Base-by-base conservation (phyloP, 2,113 vertebrate genomes). In the Psittacara wagleri region DNA sequence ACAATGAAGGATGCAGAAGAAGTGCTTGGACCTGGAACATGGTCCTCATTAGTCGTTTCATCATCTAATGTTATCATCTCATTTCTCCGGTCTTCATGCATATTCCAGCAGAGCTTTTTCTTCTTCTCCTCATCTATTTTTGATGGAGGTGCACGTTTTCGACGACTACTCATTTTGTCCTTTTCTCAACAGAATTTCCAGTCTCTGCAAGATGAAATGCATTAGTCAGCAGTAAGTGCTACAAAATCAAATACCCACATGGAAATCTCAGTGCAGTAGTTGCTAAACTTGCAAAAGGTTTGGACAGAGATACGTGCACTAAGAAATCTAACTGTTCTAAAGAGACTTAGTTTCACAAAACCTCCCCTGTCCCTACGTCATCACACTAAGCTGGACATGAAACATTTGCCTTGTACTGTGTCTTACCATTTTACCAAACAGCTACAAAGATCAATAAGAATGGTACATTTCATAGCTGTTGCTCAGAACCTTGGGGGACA, bases 91-190 rank as follows among this genome's bases (percentile, higher is more conserved):
- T 99, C 98, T 61, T 99, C 99, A 18, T 98, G 96, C 99, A 99
- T 99, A 94, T 99, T 99, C 99, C 99, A 99, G 70, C 98, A 96
- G 35, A 99, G 97, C 83, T 94, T 97, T 91, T 98, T 98, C 94
- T 99, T 99, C 72, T 97, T 98, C 20, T 98, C 98, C 55, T 99
- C 99, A 54, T 99, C 98, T 69, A 99, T 93, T 96, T 97, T 99
- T 82, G 98, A 98, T 0, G 99, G 99, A 68, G 98, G 98, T 3
- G 98, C 98, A 12, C 97, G 98, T 79, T 99, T 99, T 83, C 99
- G 98, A 67, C 99, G 98, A 97, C 97, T 97, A 70, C 99, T 99
- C 99, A 99, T 99, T 80, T 86, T 98, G 93, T 33, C 3, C 25
- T 69, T 89, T 82, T 88, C 61, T 85, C 81, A 57, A 33, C 0